Percentiles rank a stretch among this genome's conserved stretches.
Evolutionary conservation across 2,888 invertebrate genomes (phyloP).

Genomic region (Xestia c-nigrum): DNA sequence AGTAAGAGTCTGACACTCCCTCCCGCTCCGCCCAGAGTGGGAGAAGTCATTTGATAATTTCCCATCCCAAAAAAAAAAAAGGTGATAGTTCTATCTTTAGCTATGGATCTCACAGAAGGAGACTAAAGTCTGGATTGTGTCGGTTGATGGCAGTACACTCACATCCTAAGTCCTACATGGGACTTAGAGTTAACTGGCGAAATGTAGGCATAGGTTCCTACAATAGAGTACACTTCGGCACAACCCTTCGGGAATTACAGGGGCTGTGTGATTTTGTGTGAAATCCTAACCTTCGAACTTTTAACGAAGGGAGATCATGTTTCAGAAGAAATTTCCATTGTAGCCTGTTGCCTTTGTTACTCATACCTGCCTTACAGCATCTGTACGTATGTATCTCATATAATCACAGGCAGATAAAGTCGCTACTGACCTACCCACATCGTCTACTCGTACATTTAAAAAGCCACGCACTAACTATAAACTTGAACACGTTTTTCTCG

Average conservation of each 20-base stretch:
- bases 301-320: not conserved
- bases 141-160: not conserved
- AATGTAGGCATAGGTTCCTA: not conserved
- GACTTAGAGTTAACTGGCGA: too few species aligned
- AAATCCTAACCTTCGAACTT: not conserved
- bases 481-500: conserved; percentile 15
- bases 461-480: conserved; percentile 37
- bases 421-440: not conserved
- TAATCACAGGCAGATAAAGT: not conserved
- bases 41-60: too few species aligned
- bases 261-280: not conserved
- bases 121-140: too few species aligned
- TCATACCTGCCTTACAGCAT: too few species aligned
- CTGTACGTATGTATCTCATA: not conserved
- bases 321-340: not conserved
- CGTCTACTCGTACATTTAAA: not conserved
- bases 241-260: not conserved
- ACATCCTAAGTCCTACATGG: too few species aligned
- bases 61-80: too few species aligned
- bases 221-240: not conserved
- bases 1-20: too few species aligned
- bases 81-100: not conserved
- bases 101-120: too few species aligned
- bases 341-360: not conserved
- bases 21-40: too few species aligned